These are phyloP conservation scores for Gymnocypris eckloni DNA, from an alignment of 2,797 vertebrate genomes.

Conservation along the genomic window DNA sequence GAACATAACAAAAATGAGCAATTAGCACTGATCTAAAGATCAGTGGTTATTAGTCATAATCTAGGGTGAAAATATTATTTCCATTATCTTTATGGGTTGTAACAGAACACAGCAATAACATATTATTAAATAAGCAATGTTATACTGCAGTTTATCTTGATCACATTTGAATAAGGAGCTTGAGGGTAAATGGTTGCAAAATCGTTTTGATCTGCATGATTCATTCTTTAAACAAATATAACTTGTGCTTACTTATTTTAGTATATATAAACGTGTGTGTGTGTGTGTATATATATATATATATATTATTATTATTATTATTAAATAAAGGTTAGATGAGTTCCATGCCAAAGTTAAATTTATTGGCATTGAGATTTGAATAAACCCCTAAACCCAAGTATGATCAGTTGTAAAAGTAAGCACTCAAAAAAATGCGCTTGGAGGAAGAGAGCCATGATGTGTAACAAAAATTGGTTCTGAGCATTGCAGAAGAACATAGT, in stretches of 20 bases:
- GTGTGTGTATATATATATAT: too few relatives aligned
- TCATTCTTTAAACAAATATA: neutral
- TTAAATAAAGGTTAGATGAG: neutral
- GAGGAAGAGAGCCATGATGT: neutral
- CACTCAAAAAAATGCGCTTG: neutral
- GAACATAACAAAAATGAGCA: neutral
- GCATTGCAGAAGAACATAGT: conserved; percentile 40
- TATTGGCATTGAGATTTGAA: neutral
- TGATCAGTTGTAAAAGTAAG: neutral
- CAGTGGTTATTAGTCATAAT: neutral
- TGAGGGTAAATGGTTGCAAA: neutral
- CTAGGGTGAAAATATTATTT: neutral
- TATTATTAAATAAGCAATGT: neutral
- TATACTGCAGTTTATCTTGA: neutral
- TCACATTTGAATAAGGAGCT: neutral
- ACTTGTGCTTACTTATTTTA: neutral
- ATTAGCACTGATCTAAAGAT: too few relatives aligned
- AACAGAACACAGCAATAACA: neutral
- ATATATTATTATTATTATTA: too few relatives aligned
- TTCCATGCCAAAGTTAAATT: neutral
- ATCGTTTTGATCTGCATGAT: neutral
- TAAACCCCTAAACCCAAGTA: neutral
- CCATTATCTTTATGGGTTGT: neutral
- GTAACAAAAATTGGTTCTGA: conserved; percentile 11
- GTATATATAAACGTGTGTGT: too few relatives aligned